Evolutionary conservation across 2,113 vertebrate species (phyloP), one percentile per base, ranked within the genome.

Genomic region (Dasyurus viverrinus): DNA sequence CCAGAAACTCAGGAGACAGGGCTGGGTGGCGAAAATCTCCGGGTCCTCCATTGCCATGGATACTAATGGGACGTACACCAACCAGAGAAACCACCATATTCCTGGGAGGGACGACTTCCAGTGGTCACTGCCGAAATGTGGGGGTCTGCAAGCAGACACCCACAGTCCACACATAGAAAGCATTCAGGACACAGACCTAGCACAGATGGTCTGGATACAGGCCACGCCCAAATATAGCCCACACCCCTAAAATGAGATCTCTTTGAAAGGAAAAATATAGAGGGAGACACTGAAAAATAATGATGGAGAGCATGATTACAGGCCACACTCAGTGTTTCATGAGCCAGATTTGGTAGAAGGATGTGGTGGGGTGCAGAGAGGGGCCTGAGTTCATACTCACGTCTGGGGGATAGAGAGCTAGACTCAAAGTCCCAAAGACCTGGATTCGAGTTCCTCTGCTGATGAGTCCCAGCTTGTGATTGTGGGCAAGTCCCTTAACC

Each of bases 251-350:
- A 84, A 84, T 84, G 68, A 84, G 68, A 84, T 84, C 68, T 84
- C 68, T 84, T 84, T 84, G 68, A 84, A 84, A 84, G 19, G 68
- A 84, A 84, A 84, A 84, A 84, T 84, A 84, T 84, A 84, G 68
- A 84, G 68, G 68, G n/a, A 84, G 68, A 84, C n/a, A 42, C n/a
- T 84, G 68, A 84, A 84, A 84, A 84, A 84, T 84, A 84, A 84
- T 84, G 68, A 84, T 19, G 42, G 68, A 84, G n/a, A 42, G 68
- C 68, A 84, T 84, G 68, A 84, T 84, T 84, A 84, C 68, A 84
- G 68, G n/a, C 68, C 68, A 42, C 68, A 84, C 68, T 84, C 68
- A 42, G 68, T 42, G 68, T 84, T 84, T 84, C 9, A 84, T 42
- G 42, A 84, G n/a, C 36, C 68, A 42, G 68, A 84, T 84, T 84